Conservation (phyloP, 2,888 invertebrate species). For the Lepidocyrtinus sp. region DNA sequence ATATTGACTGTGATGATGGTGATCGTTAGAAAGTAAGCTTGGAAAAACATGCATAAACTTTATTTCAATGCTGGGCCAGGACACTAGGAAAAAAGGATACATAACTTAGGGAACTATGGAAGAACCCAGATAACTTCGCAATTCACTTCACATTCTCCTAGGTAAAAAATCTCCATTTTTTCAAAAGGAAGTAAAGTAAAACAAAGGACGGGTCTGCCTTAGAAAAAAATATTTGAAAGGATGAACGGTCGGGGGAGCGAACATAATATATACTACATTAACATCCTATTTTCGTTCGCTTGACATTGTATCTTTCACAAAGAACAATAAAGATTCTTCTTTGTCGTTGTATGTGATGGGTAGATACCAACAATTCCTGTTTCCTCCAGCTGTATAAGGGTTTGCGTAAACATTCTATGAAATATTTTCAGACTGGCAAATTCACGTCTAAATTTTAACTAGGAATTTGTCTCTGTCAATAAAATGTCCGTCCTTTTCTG, state of each 20-base stretch:
- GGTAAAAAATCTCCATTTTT: too few relatives aligned
- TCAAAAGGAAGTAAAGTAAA: constrained; percentile 4
- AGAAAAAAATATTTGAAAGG: neutral
- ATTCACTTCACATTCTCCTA: neutral
- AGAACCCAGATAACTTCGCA: neutral
- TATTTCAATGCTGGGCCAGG: neutral
- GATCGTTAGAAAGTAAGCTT: neutral
- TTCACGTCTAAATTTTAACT: constrained; percentile 24
- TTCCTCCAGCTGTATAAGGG: neutral
- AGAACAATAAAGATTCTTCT: neutral
- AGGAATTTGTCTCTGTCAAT: constrained; percentile 48
- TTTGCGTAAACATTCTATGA: constrained; percentile 5
- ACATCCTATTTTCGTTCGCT: neutral
- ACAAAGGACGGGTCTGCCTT: neutral
- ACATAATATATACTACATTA: constrained; percentile 10
- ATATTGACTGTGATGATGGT: constrained; percentile 6
- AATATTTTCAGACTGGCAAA: constrained; percentile 11
- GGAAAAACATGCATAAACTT: neutral
- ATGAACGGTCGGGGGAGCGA: neutral
- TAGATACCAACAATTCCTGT: neutral
- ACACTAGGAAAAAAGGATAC: neutral
- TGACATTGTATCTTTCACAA: neutral
- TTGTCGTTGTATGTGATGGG: neutral
- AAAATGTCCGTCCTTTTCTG: constrained; percentile 13
- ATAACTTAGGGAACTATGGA: constrained; percentile 2